Evolutionary conservation across 2,888 invertebrate genomes (phyloP).

Genomic region (Tenthredo mesomela): DNA sequence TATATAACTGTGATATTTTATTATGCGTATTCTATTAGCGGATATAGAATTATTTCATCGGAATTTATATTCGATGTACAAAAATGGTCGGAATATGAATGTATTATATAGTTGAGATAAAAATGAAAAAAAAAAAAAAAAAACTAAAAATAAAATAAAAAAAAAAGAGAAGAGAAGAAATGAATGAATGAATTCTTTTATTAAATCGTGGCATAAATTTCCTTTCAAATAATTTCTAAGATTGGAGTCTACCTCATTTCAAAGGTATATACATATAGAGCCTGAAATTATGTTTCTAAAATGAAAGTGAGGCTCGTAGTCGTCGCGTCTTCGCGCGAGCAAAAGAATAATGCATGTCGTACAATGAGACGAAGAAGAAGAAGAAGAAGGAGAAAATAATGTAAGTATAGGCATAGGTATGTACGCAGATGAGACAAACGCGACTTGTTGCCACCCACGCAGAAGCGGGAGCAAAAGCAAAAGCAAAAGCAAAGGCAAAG

Average conservation of each 20-base stretch:
- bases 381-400: not conserved
- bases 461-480: conserved; percentile 59
- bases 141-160: not conserved
- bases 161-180: not conserved
- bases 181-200: conserved; percentile 22
- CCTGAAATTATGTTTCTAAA: conserved; percentile 26
- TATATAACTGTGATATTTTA: not conserved
- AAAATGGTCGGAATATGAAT: not conserved
- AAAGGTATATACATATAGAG: not conserved
- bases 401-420: not conserved
- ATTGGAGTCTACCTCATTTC: conserved; percentile 16
- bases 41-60: not conserved
- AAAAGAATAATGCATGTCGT: conserved; percentile 30
- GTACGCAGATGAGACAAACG: conserved; percentile 47
- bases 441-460: conserved; percentile 64
- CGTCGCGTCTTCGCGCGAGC: not conserved
- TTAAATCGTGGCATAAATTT: conserved; percentile 29
- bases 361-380: not conserved
- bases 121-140: not conserved
- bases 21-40: not conserved
- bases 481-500: conserved; percentile 55
- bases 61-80: not conserved
- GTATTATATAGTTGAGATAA: not conserved
- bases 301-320: conserved; percentile 24
- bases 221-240: conserved; percentile 25